A percentile compares a stretch with the other conserved stretches of the same genome.
Evolutionary conservation across 2,113 vertebrate genomes (phyloP).

Genomic region (Zeus faber): DNA sequence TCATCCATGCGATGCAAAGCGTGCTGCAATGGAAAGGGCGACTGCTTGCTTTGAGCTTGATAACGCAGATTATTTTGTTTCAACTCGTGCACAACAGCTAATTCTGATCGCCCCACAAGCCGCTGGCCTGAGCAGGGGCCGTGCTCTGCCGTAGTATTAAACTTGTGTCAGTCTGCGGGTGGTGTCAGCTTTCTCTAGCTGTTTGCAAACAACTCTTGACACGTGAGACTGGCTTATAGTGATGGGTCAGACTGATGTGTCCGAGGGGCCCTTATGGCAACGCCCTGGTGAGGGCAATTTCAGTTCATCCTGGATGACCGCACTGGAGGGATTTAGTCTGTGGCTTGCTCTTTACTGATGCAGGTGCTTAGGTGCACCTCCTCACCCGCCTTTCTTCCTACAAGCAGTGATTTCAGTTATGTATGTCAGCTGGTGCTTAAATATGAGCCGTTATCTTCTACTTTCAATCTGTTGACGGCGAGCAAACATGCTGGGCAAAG

Average conservation of each 20-base stretch:
- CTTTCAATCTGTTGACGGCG: background rate
- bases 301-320: conserved; percentile 25
- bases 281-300: conserved; percentile 13
- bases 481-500: background rate
- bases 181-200: conserved; percentile 40
- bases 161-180: conserved; percentile 25
- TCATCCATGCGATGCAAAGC: no score
- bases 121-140: conserved; percentile 19
- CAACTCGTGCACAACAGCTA: no score
- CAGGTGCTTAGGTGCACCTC: no score
- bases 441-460: background rate
- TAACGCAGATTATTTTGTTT: no score
- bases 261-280: conserved; percentile 28
- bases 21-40: no score
- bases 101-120: conserved; percentile 7
- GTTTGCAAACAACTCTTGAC: conserved; percentile 52
- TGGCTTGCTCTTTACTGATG: no score
- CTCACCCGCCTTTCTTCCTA: no score
- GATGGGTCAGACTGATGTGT: conserved; percentile 14
- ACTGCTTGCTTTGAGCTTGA: background rate
- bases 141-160: conserved; percentile 34
- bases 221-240: conserved; percentile 31
- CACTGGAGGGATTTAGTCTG: no score
- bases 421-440: background rate
- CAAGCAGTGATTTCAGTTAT: no score